Percentiles rank a stretch among this genome's conserved stretches.
Conservation (phyloP, 2,113 vertebrate genomes). For the Thinocorus orbignyianus region DNA sequence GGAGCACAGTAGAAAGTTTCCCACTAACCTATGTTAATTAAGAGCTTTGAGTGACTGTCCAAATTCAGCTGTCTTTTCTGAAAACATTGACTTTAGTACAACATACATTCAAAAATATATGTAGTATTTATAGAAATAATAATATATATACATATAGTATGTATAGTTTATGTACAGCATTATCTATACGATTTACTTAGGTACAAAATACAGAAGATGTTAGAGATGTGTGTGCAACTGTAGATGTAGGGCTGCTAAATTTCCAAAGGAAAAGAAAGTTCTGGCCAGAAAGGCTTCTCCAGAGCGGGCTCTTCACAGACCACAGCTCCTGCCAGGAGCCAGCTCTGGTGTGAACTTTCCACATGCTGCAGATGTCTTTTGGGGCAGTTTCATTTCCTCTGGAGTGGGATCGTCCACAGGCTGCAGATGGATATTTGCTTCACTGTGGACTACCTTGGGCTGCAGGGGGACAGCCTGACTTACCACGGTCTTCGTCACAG, state of each 20-base stretch:
- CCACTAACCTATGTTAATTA: not conserved
- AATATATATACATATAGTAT: not conserved
- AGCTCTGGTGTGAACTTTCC: fast-evolving
- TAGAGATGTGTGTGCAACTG: not conserved
- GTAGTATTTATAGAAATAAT: not conserved
- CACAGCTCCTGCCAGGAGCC: not conserved
- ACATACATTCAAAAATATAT: not conserved
- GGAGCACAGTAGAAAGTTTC: not conserved
- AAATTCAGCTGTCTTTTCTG: not conserved
- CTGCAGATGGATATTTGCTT: not conserved
- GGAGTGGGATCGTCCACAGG: fast-evolving
- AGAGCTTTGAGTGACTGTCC: not conserved
- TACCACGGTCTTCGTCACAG: not conserved
- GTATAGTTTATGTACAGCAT: not conserved
- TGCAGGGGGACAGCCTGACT: not conserved
- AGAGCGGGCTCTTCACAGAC: not conserved
- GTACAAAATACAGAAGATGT: not conserved
- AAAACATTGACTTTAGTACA: not conserved
- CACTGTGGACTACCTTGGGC: not conserved
- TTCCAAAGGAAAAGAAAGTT: not conserved
- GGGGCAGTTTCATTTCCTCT: not conserved
- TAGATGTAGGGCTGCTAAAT: not conserved
- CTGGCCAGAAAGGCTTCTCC: not conserved
- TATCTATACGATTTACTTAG: not conserved
- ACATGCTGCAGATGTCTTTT: not conserved